Evolutionary conservation across 2,113 vertebrate species (phyloP).

Genomic region (Lonchura striata): DNA sequence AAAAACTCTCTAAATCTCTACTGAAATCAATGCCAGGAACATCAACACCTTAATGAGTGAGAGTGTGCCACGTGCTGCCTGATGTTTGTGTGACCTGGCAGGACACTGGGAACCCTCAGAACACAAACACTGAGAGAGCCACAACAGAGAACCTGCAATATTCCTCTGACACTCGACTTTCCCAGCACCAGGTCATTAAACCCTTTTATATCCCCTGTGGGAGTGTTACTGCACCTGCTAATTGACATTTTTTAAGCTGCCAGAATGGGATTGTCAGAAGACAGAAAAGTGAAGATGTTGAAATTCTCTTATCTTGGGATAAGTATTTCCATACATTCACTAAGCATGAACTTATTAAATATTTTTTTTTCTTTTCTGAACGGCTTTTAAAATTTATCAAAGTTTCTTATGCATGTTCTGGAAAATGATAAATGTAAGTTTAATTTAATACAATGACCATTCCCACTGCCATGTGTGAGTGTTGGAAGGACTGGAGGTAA

Average conservation of each 20-base stretch:
- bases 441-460: not conserved
- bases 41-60: not conserved
- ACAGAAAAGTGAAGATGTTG: not conserved
- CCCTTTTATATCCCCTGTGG: not conserved
- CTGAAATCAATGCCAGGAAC: not conserved
- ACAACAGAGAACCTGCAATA: not conserved
- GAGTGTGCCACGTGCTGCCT: accelerated
- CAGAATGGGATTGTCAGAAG: not conserved
- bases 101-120: not conserved
- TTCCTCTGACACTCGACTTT: not conserved
- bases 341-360: not conserved
- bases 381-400: not conserved
- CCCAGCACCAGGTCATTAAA: not conserved
- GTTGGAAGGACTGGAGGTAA: not conserved
- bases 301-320: not conserved
- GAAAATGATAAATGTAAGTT: not conserved
- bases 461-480: not conserved
- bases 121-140: not conserved
- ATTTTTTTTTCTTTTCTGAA: not conserved
- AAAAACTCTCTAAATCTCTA: not conserved
- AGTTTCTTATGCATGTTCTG: not conserved
- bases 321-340: not conserved
- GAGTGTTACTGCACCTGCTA: not conserved
- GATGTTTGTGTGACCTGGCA: accelerated
- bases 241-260: not conserved